A percentile compares a stretch with the other conserved stretches of the same genome.
phyloP scores from a whole-genome alignment of 1,140 invertebrate species.

The Coptotermes formosanus region DNA sequence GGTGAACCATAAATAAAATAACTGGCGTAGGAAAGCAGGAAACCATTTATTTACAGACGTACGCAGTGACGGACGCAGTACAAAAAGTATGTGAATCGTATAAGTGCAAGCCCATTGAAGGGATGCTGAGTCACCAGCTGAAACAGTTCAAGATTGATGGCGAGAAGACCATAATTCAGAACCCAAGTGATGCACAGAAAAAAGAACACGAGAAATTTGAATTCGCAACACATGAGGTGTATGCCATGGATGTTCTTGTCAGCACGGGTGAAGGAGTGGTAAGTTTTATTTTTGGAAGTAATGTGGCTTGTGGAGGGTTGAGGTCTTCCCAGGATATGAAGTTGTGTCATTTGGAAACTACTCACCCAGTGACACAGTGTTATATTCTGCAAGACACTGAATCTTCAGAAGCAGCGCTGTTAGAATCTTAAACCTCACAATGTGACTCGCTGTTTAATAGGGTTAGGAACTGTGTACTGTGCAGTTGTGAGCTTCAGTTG shows the following conservation, averaged over 20 bases:
- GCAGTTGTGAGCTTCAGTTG: too few relatives aligned
- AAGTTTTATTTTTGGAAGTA: conserved; percentile 39
- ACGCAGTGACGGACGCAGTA: conserved; percentile 88
- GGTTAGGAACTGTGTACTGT: too few relatives aligned
- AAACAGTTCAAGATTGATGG: conserved; percentile 97
- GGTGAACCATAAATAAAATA: too few relatives aligned
- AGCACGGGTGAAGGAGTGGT: conserved; percentile 88
- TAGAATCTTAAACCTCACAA: too few relatives aligned
- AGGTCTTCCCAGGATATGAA: too few relatives aligned
- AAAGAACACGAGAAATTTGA: conserved; percentile 98
- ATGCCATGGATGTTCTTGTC: conserved; percentile 96
- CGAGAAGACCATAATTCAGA: conserved; percentile 98
- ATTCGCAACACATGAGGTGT: conserved; percentile 96
- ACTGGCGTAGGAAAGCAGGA: too few relatives aligned
- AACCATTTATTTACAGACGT: conserved; percentile 64
- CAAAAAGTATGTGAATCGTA: conserved; percentile 90
- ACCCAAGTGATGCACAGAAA: conserved; percentile 95
- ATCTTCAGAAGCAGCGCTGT: too few relatives aligned
- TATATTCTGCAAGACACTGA: too few relatives aligned
- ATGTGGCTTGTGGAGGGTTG: too few relatives aligned
- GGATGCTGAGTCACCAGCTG: conserved; percentile 97
- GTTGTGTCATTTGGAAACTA: too few relatives aligned
- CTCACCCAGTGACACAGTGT: too few relatives aligned
- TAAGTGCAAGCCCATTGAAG: conserved; percentile 97
- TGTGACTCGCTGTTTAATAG: too few relatives aligned